Base-by-base conservation (phyloP, 2,888 invertebrate species). In the Rhogogaster chlorosoma region DNA sequence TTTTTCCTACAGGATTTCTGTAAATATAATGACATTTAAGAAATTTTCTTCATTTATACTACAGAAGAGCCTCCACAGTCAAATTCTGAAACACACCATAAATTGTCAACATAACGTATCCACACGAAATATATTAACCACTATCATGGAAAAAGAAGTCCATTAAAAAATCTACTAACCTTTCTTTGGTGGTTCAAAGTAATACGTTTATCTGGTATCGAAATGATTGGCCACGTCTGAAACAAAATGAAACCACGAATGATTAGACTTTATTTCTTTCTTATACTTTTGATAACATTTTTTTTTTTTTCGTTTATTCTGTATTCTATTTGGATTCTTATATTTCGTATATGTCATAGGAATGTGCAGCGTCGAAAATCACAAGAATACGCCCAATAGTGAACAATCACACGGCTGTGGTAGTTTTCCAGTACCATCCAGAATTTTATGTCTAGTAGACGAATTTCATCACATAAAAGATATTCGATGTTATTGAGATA, bases 11-110 rank as follows among this genome's bases (percentile, higher is more conserved):
- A 38, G 61, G 26, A 80, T 80, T 26, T 61, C 49, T 80, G 80
- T 80, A 61, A 80, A 57, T 57, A 80, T 61, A 80, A 80, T 22
- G 80, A 80, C 61, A 80, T 80, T 80, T 38, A 61, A 80, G 80
- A 80, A 36, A 57, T 61, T 57, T 80, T 61, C 49, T 61, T 32
- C 38, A 49, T 57, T 61, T 12, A 80, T 38, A 15, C 80, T 80
- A 61, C 36, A 80, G 80, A 80, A 80, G 80, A 61, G 57, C 61
- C 80, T 80, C 80, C 80, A 80, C 61, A 57, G 80, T 80, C 61
- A 32, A 57, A 61, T 80, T 80, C 80, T 80, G 80, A 38, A 80
- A 80, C 53, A 80, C 15, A 80, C 7, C 15, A 61, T 80, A 38
- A n/a, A 61, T 36, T 38, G n/a, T 61, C 38, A 36, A 22, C n/a